Evolutionary conservation across 1,140 invertebrate genomes (phyloP), one percentile per base, ranked within the genome.

Genomic region (Aphelinus certus): DNA sequence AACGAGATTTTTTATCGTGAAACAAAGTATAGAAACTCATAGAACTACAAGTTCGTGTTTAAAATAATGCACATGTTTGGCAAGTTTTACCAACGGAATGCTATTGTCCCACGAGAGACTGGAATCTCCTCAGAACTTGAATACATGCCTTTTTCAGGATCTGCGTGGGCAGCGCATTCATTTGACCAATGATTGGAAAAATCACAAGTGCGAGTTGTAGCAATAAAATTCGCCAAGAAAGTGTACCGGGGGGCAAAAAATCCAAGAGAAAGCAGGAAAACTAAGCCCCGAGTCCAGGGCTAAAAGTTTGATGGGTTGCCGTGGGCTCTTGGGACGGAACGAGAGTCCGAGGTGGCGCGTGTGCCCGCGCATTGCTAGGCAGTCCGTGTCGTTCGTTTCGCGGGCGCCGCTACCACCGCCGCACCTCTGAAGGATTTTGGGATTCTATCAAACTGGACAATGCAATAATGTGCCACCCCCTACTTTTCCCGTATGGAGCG

Each of bases 381-480:
- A 81, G 78, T 78, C 73, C 79, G 81, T 81, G 83, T 83, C 77
- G 61, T 69, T 63, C 76, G 67, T 51, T 55, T 51, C 67, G 61
- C 42, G 73, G 76, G 76, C 76, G 76, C 81, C 77, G 26, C 26
- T 26, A 26, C 26, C 26, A 26, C 26, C 26, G 0, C 26, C 26
- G 26, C 26, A 84, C 80, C 83, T 82, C 75, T 86, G 83, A 88
- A 87, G 86, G 86, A 88, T 88, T 88, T 88, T 83, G 79, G 83
- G 86, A 87, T 88, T 87, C 86, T 86, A 87, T 88, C 85, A 87
- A 87, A 87, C 86, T 83, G 86, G 85, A 87, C 87, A 88, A 88
- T 88, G 85, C 83, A 88, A 88, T 87, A 88, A 86, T 85, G 83
- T 75, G 82, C 78, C 75, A 64, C 71, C 79, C 80, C 71, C 76